Evolutionary conservation across 2,888 invertebrate species (phyloP).

Genomic region (Salpingus planirostris): DNA sequence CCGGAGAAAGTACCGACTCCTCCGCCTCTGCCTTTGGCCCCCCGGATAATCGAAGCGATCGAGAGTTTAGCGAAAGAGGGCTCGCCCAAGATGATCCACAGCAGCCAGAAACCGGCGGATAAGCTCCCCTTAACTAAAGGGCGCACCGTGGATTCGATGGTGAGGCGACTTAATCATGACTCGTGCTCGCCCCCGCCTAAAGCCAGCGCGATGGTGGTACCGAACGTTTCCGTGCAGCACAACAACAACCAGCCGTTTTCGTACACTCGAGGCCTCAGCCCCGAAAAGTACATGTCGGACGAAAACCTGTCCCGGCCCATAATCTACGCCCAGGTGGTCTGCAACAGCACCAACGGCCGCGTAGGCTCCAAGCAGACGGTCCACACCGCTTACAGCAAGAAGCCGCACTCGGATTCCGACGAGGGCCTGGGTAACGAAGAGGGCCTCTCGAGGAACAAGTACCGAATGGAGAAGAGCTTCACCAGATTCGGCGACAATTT

Average conservation of each 20-base stretch:
- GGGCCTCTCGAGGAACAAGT: conserved; percentile 29
- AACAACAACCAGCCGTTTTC: conserved; percentile 76
- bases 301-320: conserved; percentile 40
- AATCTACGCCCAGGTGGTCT: conserved; percentile 69
- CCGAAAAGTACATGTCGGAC: conserved; percentile 30
- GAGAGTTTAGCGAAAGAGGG: conserved; percentile 38
- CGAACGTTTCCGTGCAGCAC: conserved; percentile 51
- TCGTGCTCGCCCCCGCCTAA: conserved; percentile 56
- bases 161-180: conserved; percentile 65
- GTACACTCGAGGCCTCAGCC: conserved; percentile 55
- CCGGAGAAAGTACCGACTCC: conserved; percentile 11
- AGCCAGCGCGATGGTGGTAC: conserved; percentile 47
- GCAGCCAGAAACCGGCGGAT: conserved; percentile 61
- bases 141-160: conserved; percentile 67
- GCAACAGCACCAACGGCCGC: conserved; percentile 31
- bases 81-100: conserved; percentile 55
- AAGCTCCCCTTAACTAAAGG: conserved; percentile 62
- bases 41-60: conserved; percentile 46
- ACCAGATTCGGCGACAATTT: conserved; percentile 45
- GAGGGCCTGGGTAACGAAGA: conserved; percentile 72
- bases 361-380: conserved; percentile 42
- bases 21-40: conserved; percentile 11
- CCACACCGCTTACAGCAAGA: conserved; percentile 45
- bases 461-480: conserved; percentile 25
- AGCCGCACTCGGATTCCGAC: conserved; percentile 64